A percentile compares a stretch with the other conserved stretches of the same genome.
These are phyloP conservation scores for Fratercula arctica DNA, from an alignment of 2,797 vertebrate genomes.

Conservation along the genomic window DNA sequence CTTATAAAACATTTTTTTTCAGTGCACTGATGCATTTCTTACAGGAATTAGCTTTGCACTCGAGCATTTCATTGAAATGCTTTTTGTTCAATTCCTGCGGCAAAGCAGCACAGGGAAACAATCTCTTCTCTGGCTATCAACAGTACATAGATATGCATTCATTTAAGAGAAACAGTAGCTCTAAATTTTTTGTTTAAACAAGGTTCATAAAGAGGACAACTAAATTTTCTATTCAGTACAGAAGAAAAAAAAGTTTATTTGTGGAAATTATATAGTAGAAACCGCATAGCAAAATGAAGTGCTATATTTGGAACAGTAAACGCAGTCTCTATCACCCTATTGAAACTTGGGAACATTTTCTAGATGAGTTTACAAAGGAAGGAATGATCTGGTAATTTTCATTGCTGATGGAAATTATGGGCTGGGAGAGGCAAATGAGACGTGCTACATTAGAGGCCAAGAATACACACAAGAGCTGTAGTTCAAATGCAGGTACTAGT, in stretches of 20 bases:
- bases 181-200: neutral
- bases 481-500: neutral
- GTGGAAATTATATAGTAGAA: neutral
- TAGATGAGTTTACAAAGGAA: neutral
- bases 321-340: neutral
- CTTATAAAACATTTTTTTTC: neutral
- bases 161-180: neutral
- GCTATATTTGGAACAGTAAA: neutral
- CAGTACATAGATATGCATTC: neutral
- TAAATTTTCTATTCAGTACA: neutral
- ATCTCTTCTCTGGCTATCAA: neutral
- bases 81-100: neutral
- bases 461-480: neutral
- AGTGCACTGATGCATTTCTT: neutral
- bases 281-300: neutral
- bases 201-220: neutral
- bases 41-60: neutral
- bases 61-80: neutral
- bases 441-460: neutral
- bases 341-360: slow-evolving; percentile 6
- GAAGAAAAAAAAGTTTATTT: slow-evolving; percentile 1
- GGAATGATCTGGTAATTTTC: neutral
- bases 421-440: neutral
- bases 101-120: neutral
- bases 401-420: neutral